A percentile compares a stretch with the other conserved stretches of the same genome.
Conservation (phyloP, 1,140 invertebrate genomes). For the Drosophila gunungcola region DNA sequence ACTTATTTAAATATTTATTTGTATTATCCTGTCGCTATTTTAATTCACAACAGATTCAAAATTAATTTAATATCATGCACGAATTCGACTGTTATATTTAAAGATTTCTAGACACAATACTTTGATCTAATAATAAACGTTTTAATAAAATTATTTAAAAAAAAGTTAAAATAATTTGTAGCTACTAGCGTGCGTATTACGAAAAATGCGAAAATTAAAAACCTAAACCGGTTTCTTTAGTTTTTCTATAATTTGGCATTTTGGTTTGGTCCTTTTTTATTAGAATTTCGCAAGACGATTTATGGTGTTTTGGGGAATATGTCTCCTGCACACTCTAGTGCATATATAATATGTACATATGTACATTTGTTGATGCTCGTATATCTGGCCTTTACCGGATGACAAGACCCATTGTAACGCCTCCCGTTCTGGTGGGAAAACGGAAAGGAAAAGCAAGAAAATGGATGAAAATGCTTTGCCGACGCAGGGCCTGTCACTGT, state of each 20-base stretch:
- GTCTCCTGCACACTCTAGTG: background rate
- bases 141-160: too few relatives aligned
- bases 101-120: too few relatives aligned
- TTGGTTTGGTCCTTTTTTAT: background rate
- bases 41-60: too few relatives aligned
- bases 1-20: too few relatives aligned
- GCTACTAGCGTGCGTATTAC: too few relatives aligned
- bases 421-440: conserved; percentile 19
- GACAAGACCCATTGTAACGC: conserved; percentile 44
- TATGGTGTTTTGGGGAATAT: background rate
- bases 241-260: conserved; percentile 1
- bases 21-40: too few relatives aligned
- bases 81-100: too few relatives aligned
- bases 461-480: conserved; percentile 43
- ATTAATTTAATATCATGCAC: too few relatives aligned
- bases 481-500: conserved; percentile 68
- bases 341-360: background rate
- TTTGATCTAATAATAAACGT: too few relatives aligned
- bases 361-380: conserved; percentile 3
- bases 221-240: too few relatives aligned
- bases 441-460: conserved; percentile 31
- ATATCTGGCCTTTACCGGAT: conserved; percentile 20
- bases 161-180: too few relatives aligned
- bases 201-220: too few relatives aligned
- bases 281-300: background rate